Percentiles rank a stretch among this genome's conserved stretches.
Evolutionary conservation across 1,140 invertebrate genomes (phyloP).

Genomic region (Agraylea sexmaculata): DNA sequence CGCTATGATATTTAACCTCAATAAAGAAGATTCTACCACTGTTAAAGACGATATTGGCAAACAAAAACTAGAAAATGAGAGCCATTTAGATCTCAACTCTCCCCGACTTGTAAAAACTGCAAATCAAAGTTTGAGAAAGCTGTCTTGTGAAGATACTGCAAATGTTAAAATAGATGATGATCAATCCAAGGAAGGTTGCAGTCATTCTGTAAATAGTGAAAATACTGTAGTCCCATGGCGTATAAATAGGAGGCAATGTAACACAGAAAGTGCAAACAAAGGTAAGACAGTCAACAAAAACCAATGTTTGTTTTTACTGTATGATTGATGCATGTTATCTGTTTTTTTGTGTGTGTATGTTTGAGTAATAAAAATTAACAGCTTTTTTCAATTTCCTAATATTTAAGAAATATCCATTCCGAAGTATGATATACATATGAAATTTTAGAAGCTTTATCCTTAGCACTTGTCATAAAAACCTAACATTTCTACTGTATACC

Average conservation of each 20-base stretch:
- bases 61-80: slow-evolving; percentile 22
- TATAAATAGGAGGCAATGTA: slow-evolving; percentile 11
- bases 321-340: background rate
- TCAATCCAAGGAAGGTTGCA: slow-evolving; percentile 30
- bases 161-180: slow-evolving; percentile 29
- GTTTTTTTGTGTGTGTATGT: too few species aligned
- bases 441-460: too few species aligned
- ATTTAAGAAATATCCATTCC: too few species aligned
- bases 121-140: slow-evolving; percentile 33
- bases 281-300: slow-evolving; percentile 13
- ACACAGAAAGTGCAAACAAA: slow-evolving; percentile 16
- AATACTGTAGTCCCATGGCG: slow-evolving; percentile 19
- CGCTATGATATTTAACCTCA: slow-evolving; percentile 44
- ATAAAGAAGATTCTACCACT: slow-evolving; percentile 22
- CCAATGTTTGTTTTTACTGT: background rate
- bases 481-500: too few species aligned
- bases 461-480: too few species aligned
- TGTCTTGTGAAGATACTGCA: slow-evolving; percentile 31
- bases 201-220: slow-evolving; percentile 32
- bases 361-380: too few species aligned
- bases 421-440: too few species aligned
- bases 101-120: slow-evolving; percentile 37
- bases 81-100: slow-evolving; percentile 30
- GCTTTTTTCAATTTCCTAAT: too few species aligned
- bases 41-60: slow-evolving; percentile 22